Conservation (phyloP, 2,113 vertebrate genomes). For the Pterocles gutturalis region DNA sequence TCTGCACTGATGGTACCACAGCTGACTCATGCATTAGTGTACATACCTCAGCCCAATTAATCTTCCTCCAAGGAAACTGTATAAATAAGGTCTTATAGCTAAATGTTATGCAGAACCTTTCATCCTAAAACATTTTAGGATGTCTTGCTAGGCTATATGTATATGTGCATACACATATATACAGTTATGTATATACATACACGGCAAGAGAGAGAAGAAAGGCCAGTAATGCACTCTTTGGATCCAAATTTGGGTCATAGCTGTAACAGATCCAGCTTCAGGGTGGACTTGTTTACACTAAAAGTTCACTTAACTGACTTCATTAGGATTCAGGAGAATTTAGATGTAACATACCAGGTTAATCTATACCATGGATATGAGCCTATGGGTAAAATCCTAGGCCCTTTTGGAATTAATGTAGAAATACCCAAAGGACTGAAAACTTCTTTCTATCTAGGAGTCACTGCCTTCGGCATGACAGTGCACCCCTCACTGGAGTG, state of each 20-base stretch:
- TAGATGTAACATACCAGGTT: neutral
- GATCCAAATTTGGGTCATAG: neutral
- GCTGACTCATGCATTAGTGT: constrained; percentile 2
- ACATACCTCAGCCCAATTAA: neutral
- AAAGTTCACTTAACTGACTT: neutral
- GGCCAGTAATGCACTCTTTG: neutral
- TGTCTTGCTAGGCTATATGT: neutral
- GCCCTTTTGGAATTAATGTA: neutral
- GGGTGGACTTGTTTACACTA: constrained; percentile 13
- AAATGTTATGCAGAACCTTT: neutral
- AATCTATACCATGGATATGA: neutral
- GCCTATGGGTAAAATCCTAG: constrained; percentile 10
- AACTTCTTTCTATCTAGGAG: neutral
- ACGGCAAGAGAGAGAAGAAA: neutral
- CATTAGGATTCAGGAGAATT: constrained; percentile 15
- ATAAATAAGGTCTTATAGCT: neutral
- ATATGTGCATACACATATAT: neutral
- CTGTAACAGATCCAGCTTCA: neutral
- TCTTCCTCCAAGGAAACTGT: neutral
- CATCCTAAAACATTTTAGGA: neutral
- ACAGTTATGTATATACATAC: neutral
- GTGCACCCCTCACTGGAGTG: constrained; percentile 34
- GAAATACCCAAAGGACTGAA: neutral
- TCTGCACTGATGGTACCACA: neutral
- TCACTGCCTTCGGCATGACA: neutral